phyloP scores from a whole-genome alignment of 1,140 invertebrate species.

The Eueides isabella region DNA sequence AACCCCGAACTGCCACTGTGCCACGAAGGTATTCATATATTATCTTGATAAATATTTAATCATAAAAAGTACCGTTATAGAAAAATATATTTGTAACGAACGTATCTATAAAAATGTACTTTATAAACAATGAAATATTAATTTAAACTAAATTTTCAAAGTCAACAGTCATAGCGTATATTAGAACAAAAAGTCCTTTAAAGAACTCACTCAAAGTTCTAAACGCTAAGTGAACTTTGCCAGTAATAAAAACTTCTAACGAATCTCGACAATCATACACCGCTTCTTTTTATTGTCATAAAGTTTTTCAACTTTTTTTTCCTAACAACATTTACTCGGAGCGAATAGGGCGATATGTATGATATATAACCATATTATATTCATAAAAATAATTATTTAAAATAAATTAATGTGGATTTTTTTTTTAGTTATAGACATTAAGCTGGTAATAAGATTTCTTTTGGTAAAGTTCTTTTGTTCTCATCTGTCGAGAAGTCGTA shows the following conservation, averaged over 20 bases:
- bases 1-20: no score
- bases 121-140: not conserved
- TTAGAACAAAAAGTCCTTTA: constrained; percentile 9
- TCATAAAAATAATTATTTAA: not conserved
- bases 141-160: not conserved
- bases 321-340: not conserved
- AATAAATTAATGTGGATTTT: no score
- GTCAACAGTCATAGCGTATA: not conserved
- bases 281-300: constrained; percentile 15
- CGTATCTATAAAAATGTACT: not conserved
- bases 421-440: not conserved
- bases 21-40: not conserved
- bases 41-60: not conserved
- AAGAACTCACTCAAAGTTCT: not conserved
- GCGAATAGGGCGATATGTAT: not conserved
- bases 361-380: no score
- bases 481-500: no score
- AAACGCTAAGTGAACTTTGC: not conserved
- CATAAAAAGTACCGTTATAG: not conserved
- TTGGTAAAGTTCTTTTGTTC: no score
- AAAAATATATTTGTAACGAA: not conserved
- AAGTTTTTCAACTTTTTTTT: not conserved
- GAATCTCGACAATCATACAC: constrained; percentile 6
- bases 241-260: constrained; percentile 11
- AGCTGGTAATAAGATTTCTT: not conserved